phyloP scores from a whole-genome alignment of 2,888 invertebrate genomes.

The Drosophila borborema region DNA sequence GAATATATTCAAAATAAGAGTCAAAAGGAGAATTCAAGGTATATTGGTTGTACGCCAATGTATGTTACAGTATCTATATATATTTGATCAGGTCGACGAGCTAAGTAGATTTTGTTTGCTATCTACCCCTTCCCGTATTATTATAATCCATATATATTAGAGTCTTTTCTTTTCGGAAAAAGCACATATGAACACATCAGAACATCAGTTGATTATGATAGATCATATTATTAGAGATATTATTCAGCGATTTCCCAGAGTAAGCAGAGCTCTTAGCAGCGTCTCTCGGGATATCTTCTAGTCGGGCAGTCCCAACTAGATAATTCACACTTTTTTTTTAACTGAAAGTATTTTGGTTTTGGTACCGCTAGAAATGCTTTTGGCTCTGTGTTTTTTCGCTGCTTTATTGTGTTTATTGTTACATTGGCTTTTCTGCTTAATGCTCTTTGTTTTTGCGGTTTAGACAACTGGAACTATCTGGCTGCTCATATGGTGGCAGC shows the following conservation, averaged over 20 bases:
- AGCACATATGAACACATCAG: too few relatives aligned
- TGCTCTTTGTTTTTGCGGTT: constrained; percentile 19
- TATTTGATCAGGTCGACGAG: background rate
- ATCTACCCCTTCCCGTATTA: too few relatives aligned
- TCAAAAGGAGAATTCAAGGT: background rate
- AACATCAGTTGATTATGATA: too few relatives aligned
- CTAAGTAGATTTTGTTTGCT: background rate
- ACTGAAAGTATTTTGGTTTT: background rate
- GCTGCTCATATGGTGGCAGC: constrained; percentile 11
- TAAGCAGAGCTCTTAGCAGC: too few relatives aligned
- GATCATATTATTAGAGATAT: too few relatives aligned
- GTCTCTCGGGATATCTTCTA: background rate
- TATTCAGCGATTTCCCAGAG: too few relatives aligned
- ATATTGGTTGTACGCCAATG: too few relatives aligned
- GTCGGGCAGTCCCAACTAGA: background rate
- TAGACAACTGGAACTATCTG: constrained; percentile 9
- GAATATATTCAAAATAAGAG: background rate
- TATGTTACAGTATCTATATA: background rate
- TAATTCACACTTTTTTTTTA: background rate
- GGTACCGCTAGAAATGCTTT: background rate
- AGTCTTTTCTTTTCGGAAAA: too few relatives aligned
- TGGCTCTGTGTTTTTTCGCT: background rate
- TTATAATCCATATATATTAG: too few relatives aligned
- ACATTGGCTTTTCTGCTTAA: background rate
- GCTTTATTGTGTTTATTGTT: background rate